Evolutionary conservation across 1,140 invertebrate genomes (phyloP).

Genomic region (Mactra quadrangularis): DNA sequence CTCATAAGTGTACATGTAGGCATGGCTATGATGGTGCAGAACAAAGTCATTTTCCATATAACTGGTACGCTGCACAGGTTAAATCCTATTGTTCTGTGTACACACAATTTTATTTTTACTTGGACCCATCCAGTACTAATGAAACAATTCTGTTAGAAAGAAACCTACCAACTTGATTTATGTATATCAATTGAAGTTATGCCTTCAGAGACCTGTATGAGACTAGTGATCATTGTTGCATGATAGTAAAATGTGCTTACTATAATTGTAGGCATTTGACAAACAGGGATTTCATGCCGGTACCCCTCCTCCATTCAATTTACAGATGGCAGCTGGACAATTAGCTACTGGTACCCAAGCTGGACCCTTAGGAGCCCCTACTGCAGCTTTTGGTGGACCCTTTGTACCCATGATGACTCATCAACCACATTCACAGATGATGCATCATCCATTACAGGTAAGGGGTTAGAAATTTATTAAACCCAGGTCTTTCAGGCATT

Average conservation of each 20-base stretch:
- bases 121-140: too few species aligned
- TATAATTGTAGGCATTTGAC: constrained; percentile 89
- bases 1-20: too few species aligned
- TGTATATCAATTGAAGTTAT: too few species aligned
- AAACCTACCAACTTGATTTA: too few species aligned
- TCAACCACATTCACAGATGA: constrained; percentile 86
- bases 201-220: too few species aligned
- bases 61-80: too few species aligned
- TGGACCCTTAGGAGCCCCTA: constrained; percentile 88
- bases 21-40: too few species aligned
- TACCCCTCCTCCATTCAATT: constrained; percentile 91
- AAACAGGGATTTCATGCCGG: constrained; percentile 93
- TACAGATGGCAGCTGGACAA: constrained; percentile 85
- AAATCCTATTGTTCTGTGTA: too few species aligned
- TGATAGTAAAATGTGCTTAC: neutral
- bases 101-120: too few species aligned
- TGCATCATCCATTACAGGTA: constrained; percentile 91
- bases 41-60: too few species aligned
- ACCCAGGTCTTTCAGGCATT: neutral
- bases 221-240: too few species aligned
- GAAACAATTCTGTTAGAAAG: too few species aligned
- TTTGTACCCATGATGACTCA: constrained; percentile 90
- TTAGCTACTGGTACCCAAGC: constrained; percentile 88
- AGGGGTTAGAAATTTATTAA: neutral
- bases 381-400: constrained; percentile 85